A percentile compares a stretch with the other conserved stretches of the same genome.
Conservation (phyloP, 1,140 invertebrate genomes). For the Zaprionus nigranus region DNA sequence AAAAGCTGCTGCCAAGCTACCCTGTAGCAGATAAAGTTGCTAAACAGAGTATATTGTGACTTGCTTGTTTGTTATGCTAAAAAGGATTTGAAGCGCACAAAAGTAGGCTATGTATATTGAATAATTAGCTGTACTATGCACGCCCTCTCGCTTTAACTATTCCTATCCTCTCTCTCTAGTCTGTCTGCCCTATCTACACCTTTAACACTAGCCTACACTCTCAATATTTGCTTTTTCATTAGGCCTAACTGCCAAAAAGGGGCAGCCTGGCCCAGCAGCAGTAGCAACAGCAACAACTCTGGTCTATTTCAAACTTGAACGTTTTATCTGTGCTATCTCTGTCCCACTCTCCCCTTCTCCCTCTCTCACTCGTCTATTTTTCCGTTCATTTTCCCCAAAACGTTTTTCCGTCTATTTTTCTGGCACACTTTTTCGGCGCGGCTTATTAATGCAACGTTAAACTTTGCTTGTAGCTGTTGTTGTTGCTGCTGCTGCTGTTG, state of each 20-base stretch:
- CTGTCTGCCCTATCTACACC: background rate
- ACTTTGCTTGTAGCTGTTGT: constrained; percentile 63
- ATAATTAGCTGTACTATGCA: background rate
- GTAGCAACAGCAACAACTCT: background rate
- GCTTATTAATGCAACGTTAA: constrained; percentile 78
- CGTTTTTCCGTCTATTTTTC: constrained; percentile 40
- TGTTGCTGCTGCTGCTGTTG: constrained; percentile 32
- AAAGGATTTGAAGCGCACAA: background rate
- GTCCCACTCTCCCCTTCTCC: background rate
- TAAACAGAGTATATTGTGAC: background rate
- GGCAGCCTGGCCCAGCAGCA: background rate
- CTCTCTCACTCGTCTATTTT: background rate
- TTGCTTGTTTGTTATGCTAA: background rate
- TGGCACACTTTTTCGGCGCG: constrained; percentile 70
- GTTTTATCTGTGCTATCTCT: constrained; percentile 23
- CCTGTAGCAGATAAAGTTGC: background rate
- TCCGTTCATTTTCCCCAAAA: background rate
- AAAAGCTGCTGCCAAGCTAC: constrained; percentile 14
- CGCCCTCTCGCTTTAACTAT: background rate
- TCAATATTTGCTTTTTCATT: constrained; percentile 4
- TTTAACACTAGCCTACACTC: background rate
- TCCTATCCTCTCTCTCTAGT: background rate
- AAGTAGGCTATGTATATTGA: background rate
- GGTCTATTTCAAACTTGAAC: constrained; percentile 11
- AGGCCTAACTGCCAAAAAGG: background rate